Evolutionary conservation across 2,113 vertebrate species (phyloP).

Genomic region (Xerus inauris): DNA sequence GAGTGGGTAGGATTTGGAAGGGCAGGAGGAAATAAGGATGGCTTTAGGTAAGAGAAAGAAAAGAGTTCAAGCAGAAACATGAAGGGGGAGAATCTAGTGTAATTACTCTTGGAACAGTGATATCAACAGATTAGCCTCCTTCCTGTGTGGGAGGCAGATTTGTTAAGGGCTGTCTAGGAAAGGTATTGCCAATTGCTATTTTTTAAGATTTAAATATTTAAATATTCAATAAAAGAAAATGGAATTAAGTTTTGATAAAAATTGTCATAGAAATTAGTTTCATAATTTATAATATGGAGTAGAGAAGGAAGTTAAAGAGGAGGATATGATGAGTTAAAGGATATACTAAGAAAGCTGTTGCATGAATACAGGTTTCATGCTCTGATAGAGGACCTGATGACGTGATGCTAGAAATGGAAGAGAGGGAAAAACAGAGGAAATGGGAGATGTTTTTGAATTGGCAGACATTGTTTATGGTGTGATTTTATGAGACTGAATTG

Average conservation of each 20-base stretch:
- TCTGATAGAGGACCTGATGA: background rate
- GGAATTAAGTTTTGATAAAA: background rate
- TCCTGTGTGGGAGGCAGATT: background rate
- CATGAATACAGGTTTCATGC: background rate
- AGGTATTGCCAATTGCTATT: background rate
- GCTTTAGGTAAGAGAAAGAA: background rate
- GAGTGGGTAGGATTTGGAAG: background rate
- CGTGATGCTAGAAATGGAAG: background rate
- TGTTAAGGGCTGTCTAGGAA: background rate
- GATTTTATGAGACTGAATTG: background rate
- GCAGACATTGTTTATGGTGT: background rate
- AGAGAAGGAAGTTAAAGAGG: background rate
- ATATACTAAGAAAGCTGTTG: background rate
- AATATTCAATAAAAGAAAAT: background rate
- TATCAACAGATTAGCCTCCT: background rate
- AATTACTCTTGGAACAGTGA: background rate
- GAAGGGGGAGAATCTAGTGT: background rate
- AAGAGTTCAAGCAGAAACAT: background rate
- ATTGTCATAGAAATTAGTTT: background rate
- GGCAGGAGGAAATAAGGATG: background rate
- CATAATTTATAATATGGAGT: background rate
- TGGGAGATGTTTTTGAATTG: background rate
- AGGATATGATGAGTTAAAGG: background rate
- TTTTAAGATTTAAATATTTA: background rate
- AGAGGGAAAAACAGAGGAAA: background rate